These are phyloP conservation scores for Entomobrya proxima DNA, from an alignment of 2,888 invertebrate species.

Conservation along the genomic window DNA sequence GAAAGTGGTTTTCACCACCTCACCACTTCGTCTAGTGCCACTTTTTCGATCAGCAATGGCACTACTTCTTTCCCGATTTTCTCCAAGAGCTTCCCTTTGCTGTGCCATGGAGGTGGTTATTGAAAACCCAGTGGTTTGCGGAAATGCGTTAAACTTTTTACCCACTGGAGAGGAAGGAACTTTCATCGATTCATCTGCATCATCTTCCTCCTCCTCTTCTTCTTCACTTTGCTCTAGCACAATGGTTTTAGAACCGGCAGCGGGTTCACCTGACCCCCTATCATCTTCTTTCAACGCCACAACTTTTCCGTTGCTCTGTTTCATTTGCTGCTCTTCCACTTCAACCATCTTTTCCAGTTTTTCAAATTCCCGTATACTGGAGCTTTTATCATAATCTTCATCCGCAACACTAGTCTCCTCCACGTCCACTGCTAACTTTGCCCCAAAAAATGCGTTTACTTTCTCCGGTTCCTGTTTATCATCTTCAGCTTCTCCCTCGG, in stretches of 20 bases:
- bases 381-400: conserved; percentile 46
- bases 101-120: not conserved
- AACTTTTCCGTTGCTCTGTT: too few species aligned
- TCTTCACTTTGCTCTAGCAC: conserved; percentile 3
- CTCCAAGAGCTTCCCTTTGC: not conserved
- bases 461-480: not conserved
- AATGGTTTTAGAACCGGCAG: not conserved
- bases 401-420: too few species aligned
- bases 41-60: not conserved
- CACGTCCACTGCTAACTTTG: too few species aligned
- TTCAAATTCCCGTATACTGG: conserved; percentile 61
- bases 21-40: not conserved
- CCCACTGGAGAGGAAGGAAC: not conserved
- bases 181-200: not conserved
- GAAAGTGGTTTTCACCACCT: not conserved
- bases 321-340: not conserved
- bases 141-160: conserved; percentile 39
- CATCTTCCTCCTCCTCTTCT: conserved; percentile 34
- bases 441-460: too few species aligned
- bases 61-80: not conserved
- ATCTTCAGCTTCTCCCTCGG: not conserved
- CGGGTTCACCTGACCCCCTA: conserved; percentile 42
- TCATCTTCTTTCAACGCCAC: not conserved
- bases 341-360: conserved; percentile 58
- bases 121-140: conserved; percentile 45